These are phyloP conservation scores for Boloria selene DNA, from an alignment of 2,888 invertebrate genomes.

Conservation along the genomic window DNA sequence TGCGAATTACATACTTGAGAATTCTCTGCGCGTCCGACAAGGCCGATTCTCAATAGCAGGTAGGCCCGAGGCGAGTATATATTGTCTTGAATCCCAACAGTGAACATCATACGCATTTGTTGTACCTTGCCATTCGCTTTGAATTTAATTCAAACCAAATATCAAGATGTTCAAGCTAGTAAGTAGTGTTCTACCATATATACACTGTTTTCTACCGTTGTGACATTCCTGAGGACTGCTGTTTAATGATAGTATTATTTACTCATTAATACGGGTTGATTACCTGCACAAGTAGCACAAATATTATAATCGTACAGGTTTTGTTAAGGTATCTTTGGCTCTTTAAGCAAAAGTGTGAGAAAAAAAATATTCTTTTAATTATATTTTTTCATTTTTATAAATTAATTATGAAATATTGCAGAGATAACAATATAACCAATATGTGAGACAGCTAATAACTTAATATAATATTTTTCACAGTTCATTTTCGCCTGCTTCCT, in stretches of 20 bases:
- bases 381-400: too few relatives aligned
- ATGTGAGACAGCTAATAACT: too few relatives aligned
- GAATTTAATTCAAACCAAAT: conserved; percentile 1
- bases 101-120: conserved; percentile 13
- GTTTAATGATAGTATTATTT: too few relatives aligned
- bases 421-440: too few relatives aligned
- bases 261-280: too few relatives aligned
- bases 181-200: neutral
- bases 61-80: conserved; percentile 19
- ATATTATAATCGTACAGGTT: too few relatives aligned
- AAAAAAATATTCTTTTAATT: too few relatives aligned
- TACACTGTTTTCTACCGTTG: conserved; percentile 7
- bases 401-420: too few relatives aligned
- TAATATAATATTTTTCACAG: conserved; percentile 48
- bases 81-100: neutral
- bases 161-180: conserved; percentile 22
- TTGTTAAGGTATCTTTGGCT: too few relatives aligned
- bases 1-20: neutral
- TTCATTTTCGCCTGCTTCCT: conserved; percentile 73
- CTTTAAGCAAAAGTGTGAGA: too few relatives aligned
- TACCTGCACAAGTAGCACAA: too few relatives aligned
- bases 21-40: conserved; percentile 13
- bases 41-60: conserved; percentile 26
- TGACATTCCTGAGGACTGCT: too few relatives aligned
- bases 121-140: neutral